These are phyloP conservation scores for Pseudochirops corinnae DNA, from an alignment of 2,797 vertebrate species.

Conservation along the genomic window DNA sequence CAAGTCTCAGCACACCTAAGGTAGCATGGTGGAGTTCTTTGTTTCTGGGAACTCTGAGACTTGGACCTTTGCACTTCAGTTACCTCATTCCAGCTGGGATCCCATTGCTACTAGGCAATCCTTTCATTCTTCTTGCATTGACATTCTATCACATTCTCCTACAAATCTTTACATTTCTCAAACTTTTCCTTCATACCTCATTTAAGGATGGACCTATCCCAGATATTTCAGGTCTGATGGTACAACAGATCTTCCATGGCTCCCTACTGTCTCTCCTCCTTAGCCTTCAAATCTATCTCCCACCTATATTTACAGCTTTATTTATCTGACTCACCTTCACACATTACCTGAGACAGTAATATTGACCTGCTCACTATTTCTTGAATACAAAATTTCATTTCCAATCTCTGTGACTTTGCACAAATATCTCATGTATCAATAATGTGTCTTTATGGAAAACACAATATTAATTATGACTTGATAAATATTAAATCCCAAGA, in stretches of 20 bases:
- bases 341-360: background rate
- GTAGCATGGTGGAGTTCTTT: background rate
- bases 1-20: background rate
- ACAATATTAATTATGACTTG: background rate
- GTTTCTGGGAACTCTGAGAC: background rate
- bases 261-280: background rate
- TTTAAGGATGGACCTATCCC: background rate
- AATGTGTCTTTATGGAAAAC: background rate
- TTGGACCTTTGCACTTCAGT: background rate
- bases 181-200: background rate
- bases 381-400: background rate
- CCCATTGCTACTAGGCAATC: background rate
- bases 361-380: background rate
- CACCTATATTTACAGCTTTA: background rate
- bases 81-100: background rate
- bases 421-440: background rate
- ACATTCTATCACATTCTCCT: background rate
- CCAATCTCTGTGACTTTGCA: too few relatives aligned
- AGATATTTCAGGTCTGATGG: background rate
- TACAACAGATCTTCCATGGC: background rate
- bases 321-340: background rate
- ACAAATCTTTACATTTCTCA: background rate
- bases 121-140: background rate
- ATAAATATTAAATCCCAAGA: background rate
- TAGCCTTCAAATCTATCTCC: background rate